Percentiles rank a stretch among this genome's conserved stretches.
Conservation (phyloP, 2,888 invertebrate genomes). For the Coelinius sp. region DNA sequence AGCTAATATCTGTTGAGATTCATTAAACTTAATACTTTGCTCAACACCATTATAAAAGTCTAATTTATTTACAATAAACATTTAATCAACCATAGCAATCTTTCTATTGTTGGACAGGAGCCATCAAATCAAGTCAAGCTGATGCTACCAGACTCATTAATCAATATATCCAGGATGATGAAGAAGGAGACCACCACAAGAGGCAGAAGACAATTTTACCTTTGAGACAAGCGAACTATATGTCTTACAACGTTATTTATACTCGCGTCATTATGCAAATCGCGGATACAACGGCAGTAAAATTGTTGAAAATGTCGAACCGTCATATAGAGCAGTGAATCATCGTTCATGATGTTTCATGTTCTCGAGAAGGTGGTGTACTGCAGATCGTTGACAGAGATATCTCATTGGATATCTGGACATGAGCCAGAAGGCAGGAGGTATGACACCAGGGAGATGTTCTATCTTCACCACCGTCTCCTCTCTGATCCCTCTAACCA, state of each 20-base stretch:
- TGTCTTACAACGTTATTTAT: constrained; percentile 33
- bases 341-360: constrained; percentile 33
- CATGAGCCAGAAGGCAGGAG: constrained; percentile 13
- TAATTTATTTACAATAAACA: constrained; percentile 16
- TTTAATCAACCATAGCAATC: not conserved
- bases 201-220: constrained; percentile 23
- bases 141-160: not conserved
- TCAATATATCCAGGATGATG: not conserved
- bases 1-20: constrained; percentile 46
- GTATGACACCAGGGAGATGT: not conserved
- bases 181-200: constrained; percentile 25
- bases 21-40: constrained; percentile 52
- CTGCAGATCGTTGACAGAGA: constrained; percentile 1
- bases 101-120: not conserved
- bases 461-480: not conserved
- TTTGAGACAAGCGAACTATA: constrained; percentile 20
- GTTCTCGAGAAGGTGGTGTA: constrained; percentile 10
- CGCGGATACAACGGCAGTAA: constrained; percentile 36
- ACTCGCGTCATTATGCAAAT: constrained; percentile 37
- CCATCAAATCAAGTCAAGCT: not conserved
- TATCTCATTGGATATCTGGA: constrained; percentile 17
- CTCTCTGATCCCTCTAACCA: not conserved
- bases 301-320: constrained; percentile 41
- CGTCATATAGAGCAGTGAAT: constrained; percentile 35
- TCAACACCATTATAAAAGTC: constrained; percentile 26